These are phyloP conservation scores for Pachyuromys duprasi DNA, from an alignment of 2,797 vertebrate species.

Conservation along the genomic window DNA sequence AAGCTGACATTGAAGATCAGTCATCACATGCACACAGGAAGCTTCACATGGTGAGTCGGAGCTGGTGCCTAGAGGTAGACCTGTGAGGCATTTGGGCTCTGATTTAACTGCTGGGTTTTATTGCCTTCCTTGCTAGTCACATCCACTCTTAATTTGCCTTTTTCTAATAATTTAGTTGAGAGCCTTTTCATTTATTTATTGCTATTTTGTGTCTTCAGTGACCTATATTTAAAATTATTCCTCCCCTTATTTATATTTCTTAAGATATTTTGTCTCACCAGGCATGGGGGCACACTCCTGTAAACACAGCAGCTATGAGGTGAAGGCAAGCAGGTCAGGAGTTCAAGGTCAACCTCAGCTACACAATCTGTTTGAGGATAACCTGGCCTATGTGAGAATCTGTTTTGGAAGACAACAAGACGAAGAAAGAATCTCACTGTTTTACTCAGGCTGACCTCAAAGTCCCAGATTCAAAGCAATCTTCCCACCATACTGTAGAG, in stretches of 20 bases:
- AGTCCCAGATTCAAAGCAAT: background rate
- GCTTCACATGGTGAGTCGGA: background rate
- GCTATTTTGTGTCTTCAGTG: background rate
- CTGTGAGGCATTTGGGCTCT: background rate
- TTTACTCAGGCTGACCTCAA: background rate
- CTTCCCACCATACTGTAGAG: background rate
- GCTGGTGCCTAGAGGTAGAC: background rate
- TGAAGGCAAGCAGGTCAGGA: background rate
- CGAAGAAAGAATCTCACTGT: background rate
- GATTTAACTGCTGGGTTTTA: background rate
- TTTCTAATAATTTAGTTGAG: conserved; percentile 17
- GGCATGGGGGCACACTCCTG: background rate
- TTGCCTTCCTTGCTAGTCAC: background rate
- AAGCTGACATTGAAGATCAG: background rate
- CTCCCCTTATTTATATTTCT: background rate
- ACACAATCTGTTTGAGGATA: background rate
- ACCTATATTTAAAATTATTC: background rate
- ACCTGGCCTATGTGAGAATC: background rate
- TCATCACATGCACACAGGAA: background rate
- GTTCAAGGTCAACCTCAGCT: background rate
- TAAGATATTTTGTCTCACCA: background rate
- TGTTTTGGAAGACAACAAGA: background rate
- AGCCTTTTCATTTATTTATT: conserved; percentile 21
- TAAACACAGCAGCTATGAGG: background rate
- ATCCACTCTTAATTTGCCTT: conserved; percentile 12